A percentile compares a stretch with the other conserved stretches of the same genome.
Evolutionary conservation across 2,888 invertebrate species (phyloP).

Genomic region (Desoria tigrina): DNA sequence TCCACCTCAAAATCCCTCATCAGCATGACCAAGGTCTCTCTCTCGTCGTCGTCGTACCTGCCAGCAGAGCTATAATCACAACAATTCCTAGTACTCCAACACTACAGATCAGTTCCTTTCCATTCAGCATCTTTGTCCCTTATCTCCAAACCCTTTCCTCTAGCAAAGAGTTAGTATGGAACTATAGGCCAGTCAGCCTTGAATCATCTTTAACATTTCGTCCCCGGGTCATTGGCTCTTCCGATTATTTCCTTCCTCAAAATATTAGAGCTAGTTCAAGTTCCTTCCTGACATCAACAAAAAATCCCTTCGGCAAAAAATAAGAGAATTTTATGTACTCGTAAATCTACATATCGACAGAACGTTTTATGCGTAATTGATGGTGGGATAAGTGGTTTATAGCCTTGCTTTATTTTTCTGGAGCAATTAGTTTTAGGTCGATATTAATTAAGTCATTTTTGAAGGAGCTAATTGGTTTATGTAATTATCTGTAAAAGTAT

Average conservation of each 20-base stretch:
- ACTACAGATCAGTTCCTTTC: background rate
- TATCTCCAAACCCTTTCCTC: conserved; percentile 9
- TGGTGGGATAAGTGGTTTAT: background rate
- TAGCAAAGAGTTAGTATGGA: conserved; percentile 5
- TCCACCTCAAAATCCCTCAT: conserved; percentile 52
- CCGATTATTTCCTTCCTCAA: conserved; percentile 40
- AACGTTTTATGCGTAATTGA: background rate
- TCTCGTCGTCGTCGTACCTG: background rate
- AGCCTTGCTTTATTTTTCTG: background rate
- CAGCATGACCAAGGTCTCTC: conserved; percentile 49
- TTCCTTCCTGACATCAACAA: conserved; percentile 40
- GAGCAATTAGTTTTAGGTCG: background rate
- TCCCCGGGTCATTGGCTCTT: conserved; percentile 51
- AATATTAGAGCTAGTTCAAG: conserved; percentile 17
- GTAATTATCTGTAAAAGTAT: background rate
- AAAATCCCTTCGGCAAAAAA: conserved; percentile 6
- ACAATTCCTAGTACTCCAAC: background rate
- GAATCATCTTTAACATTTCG: conserved; percentile 38
- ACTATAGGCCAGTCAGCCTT: conserved; percentile 35
- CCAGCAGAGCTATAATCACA: background rate
- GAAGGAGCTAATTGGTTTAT: background rate
- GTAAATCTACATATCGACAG: background rate
- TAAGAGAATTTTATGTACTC: background rate
- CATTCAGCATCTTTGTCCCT: background rate
- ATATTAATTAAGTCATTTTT: background rate